Conservation (phyloP, 2,888 invertebrate genomes). For the Deilephila porcellus region DNA sequence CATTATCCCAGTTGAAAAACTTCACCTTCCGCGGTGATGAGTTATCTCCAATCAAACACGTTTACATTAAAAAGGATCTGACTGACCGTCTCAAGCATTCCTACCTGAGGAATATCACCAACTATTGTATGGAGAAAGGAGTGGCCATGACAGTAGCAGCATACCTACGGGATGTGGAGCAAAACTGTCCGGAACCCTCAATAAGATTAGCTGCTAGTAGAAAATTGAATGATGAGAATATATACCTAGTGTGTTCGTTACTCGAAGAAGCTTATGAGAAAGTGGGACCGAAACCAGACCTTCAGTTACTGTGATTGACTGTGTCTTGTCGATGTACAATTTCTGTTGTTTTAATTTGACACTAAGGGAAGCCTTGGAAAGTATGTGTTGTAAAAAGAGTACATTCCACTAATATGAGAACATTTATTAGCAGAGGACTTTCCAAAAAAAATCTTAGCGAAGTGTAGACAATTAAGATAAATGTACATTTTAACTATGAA, state of each 20-base stretch:
- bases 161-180: constrained; percentile 88
- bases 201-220: constrained; percentile 89
- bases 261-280: constrained; percentile 74
- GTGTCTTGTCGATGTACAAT: constrained; percentile 6
- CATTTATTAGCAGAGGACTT: not conserved
- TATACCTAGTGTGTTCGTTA: constrained; percentile 70
- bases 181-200: constrained; percentile 87
- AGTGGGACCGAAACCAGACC: constrained; percentile 67
- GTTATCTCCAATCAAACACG: constrained; percentile 90
- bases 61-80: constrained; percentile 85
- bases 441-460: not conserved
- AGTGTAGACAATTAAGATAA: not conserved
- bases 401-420: not conserved
- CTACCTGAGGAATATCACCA: constrained; percentile 86
- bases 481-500: not conserved
- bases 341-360: not conserved
- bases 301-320: constrained; percentile 47
- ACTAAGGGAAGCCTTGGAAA: not conserved
- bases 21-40: constrained; percentile 84
- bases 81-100: constrained; percentile 76
- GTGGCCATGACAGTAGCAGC: constrained; percentile 89
- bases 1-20: constrained; percentile 72
- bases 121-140: constrained; percentile 87
- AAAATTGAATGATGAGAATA: constrained; percentile 86
- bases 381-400: not conserved